phyloP scores from a whole-genome alignment of 2,113 vertebrate genomes.

The Crotalus tigris region DNA sequence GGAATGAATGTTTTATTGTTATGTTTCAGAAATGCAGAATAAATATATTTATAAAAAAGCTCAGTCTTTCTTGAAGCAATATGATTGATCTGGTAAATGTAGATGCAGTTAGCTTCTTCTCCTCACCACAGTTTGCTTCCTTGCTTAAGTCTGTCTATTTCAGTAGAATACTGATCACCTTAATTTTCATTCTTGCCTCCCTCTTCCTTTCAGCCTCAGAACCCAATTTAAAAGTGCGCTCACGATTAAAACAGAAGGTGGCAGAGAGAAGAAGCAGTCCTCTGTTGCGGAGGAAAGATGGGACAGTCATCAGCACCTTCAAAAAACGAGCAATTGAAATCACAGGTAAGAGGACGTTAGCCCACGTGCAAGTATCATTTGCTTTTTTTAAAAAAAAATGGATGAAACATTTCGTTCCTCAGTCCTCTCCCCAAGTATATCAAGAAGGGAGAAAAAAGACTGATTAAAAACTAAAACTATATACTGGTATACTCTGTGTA shows the following conservation, averaged over 20 bases:
- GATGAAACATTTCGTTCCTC: not conserved
- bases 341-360: conserved; percentile 64
- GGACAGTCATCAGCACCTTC: conserved; percentile 91
- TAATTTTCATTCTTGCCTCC: not conserved
- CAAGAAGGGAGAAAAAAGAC: not conserved
- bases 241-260: conserved; percentile 95
- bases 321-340: conserved; percentile 87
- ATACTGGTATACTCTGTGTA: not conserved
- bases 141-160: not conserved
- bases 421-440: not conserved
- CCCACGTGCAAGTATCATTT: conserved; percentile 27
- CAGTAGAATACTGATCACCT: not conserved
- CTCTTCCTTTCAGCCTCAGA: conserved; percentile 80
- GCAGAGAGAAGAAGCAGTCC: conserved; percentile 92
- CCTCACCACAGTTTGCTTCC: not conserved
- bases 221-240: conserved; percentile 95
- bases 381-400: not conserved
- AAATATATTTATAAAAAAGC: not conserved
- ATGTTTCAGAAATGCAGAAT: not conserved
- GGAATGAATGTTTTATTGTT: not conserved
- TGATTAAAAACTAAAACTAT: not conserved
- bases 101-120: not conserved
- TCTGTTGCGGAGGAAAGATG: conserved; percentile 87
- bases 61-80: not conserved
- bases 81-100: not conserved